Evolutionary conservation across 2,113 vertebrate species (phyloP), one percentile per base, ranked within the genome.

Genomic region (Ceuthmochares aereus): DNA sequence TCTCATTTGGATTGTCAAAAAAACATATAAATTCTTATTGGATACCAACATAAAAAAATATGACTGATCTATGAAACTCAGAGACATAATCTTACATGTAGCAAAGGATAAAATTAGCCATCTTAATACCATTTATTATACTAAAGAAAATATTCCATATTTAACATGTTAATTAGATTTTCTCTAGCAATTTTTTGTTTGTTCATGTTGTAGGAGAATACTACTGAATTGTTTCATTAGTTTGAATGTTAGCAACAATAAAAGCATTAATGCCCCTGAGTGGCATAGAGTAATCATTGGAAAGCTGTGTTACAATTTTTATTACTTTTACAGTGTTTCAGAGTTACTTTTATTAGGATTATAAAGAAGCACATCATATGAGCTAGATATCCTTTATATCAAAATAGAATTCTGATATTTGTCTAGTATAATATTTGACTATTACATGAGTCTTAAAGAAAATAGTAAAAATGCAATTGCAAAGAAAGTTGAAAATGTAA

Each of bases 41-140:
- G 0, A 0, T 19, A 51, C 2, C 9, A 70, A 30, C 1, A 68
- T 18, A 23, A 58, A 20, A n/a, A 85, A 69, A 78, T 26, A 6
- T 42, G 30, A 51, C 32, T 83, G 21, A 37, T 10, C 8, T 67
- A 32, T 42, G 42, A 87, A 80, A 52, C 5, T 16, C 3, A 0
- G n/a, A 14, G n/a, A 49, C 25, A 74, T 43, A 51, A 42, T 15
- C 47, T 66, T 62, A 51, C 7, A 7, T 75, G 7, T 62, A 51
- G 22, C 14, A 80, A 86, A 69, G 36, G 30, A 60, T 32, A 87
- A 64, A 76, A 75, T 29, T 27, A 2, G 27, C 34, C 15, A 8
- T 58, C 40, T 77, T 83, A 80, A 75, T 25, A 40, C 10, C 4
- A 73, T 37, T 55, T 43, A 60, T 55, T 86, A 51, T 7, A 51